phyloP scores from a whole-genome alignment of 92 coral and sea anemone species.

The Actinernus sp. region DNA sequence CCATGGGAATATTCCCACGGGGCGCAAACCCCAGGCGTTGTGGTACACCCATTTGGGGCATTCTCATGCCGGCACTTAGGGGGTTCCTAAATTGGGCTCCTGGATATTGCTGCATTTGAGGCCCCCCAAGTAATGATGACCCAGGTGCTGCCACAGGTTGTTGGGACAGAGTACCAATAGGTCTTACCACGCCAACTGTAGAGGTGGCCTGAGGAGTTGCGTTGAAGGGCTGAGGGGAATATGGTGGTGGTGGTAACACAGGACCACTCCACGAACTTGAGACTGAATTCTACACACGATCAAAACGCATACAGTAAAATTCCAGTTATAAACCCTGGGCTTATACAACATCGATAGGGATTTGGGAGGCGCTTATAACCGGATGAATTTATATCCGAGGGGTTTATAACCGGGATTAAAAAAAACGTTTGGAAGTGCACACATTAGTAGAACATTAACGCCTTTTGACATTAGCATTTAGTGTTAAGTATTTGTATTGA shows the following conservation, averaged over 20 bases:
- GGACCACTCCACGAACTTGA: constrained; percentile 15
- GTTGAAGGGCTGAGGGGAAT: constrained; percentile 1
- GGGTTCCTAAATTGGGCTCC: constrained; percentile 31
- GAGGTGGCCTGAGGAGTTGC: constrained; percentile 29
- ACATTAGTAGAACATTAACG: no score
- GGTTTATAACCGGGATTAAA: no score
- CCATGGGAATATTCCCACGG: constrained; percentile 3
- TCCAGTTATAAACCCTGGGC: no score
- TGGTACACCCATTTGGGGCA: constrained; percentile 46
- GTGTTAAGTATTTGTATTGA: no score
- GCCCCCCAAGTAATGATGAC: constrained; percentile 11
- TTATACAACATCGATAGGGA: no score
- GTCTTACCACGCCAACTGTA: constrained; percentile 84
- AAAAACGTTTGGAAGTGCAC: no score
- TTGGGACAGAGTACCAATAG: constrained; percentile 47
- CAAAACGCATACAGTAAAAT: no score
- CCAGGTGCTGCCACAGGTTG: constrained; percentile 17
- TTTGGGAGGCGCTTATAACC: no score
- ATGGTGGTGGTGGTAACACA: constrained; percentile 5
- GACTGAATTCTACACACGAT: no score
- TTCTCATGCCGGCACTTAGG: constrained; percentile 36
- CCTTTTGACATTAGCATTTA: no score
- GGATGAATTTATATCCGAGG: no score
- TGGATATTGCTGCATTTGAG: constrained; percentile 31
- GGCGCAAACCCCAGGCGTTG: constrained; percentile 55